A percentile compares a stretch with the other conserved stretches of the same genome.
Evolutionary conservation across 2,888 invertebrate genomes (phyloP).

Genomic region (Eupeodes latifasciatus): DNA sequence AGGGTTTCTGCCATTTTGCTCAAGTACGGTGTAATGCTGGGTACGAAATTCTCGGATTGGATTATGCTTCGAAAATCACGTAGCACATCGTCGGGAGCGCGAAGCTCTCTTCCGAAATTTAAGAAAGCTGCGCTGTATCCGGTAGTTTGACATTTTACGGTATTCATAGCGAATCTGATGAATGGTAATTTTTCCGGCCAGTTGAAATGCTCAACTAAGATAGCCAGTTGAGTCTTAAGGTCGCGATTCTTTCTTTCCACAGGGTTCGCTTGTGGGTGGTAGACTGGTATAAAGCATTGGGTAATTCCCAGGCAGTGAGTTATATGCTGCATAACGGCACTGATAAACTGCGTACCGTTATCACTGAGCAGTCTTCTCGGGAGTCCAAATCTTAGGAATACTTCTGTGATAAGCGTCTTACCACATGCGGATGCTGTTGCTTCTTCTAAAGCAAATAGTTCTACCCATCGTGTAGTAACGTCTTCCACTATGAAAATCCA

Average conservation of each 20-base stretch:
- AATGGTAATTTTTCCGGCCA: constrained; percentile 55
- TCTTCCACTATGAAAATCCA: constrained; percentile 79
- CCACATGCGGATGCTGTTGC: constrained; percentile 79
- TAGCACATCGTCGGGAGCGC: no score
- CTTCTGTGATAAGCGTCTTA: constrained; percentile 78
- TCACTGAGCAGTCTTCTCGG: constrained; percentile 80
- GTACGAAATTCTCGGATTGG: no score
- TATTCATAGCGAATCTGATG: constrained; percentile 81
- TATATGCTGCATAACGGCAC: constrained; percentile 80
- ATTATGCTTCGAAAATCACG: no score
- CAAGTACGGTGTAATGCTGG: no score
- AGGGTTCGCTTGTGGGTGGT: constrained; percentile 74
- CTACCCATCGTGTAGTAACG: constrained; percentile 77
- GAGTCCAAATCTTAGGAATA: constrained; percentile 80
- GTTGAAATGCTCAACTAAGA: constrained; percentile 26
- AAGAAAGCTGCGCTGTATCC: no score
- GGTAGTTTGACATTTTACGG: constrained; percentile 72
- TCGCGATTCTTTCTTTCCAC: constrained; percentile 69
- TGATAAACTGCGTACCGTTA: constrained; percentile 81
- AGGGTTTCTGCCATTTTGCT: no score
- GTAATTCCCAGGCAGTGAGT: constrained; percentile 64
- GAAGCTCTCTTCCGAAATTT: no score
- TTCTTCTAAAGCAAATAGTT: constrained; percentile 79
- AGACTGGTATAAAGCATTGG: constrained; percentile 63
- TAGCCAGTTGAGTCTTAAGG: constrained; percentile 48